Conservation (phyloP, 2,888 invertebrate genomes). For the Ophion slaviceki region DNA sequence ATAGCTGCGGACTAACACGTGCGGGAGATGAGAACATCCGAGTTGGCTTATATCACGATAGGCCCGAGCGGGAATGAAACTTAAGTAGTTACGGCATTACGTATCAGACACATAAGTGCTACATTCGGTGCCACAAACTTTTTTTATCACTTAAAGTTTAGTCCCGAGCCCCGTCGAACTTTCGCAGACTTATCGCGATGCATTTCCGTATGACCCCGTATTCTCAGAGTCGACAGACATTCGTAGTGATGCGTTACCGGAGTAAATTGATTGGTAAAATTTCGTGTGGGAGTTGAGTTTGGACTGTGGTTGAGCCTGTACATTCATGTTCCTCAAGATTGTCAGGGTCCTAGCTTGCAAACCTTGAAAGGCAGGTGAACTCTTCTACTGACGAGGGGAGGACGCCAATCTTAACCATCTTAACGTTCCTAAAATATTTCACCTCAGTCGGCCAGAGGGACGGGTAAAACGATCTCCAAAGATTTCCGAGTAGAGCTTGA, state of each 20-base stretch:
- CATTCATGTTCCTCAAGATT: too few relatives aligned
- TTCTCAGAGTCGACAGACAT: not conserved
- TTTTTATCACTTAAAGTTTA: conserved; percentile 32
- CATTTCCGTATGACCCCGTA: not conserved
- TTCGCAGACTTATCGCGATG: conserved; percentile 6
- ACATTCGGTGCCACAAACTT: conserved; percentile 5
- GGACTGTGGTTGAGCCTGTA: too few relatives aligned
- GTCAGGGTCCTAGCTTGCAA: too few relatives aligned
- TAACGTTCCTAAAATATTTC: too few relatives aligned
- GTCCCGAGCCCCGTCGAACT: not conserved
- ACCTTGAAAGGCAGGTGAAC: too few relatives aligned
- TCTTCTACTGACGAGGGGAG: too few relatives aligned
- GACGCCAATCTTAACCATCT: too few relatives aligned
- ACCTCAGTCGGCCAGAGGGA: too few relatives aligned
- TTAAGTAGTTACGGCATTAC: conserved; percentile 31
- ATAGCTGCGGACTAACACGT: conserved; percentile 34
- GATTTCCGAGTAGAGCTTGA: too few relatives aligned
- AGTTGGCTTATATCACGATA: conserved; percentile 17
- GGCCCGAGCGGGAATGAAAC: conserved; percentile 15
- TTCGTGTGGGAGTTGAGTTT: too few relatives aligned
- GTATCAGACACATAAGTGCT: conserved; percentile 30
- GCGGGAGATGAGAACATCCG: conserved; percentile 24
- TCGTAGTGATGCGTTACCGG: not conserved
- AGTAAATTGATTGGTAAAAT: not conserved
- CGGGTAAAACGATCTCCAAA: too few relatives aligned